Evolutionary conservation across 2,888 invertebrate genomes (phyloP), one percentile per base, ranked within the genome.

Genomic region (Caenorhabditis sp.): DNA sequence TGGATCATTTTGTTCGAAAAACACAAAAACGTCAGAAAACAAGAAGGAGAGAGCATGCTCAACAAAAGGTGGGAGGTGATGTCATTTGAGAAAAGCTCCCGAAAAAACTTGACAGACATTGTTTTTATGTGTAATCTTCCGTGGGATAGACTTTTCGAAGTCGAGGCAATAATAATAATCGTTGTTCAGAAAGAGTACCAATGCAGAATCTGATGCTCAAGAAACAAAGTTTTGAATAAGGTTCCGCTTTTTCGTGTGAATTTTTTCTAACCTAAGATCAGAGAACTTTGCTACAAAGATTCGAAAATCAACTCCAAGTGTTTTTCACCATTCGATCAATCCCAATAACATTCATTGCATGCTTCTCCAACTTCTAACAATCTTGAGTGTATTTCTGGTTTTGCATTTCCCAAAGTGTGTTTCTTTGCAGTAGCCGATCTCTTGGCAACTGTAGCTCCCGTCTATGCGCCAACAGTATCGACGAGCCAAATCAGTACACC

Each of bases 1-100:
- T 95, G 95, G 93, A 95, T 95, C 87, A 95, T 95, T 84, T 93
- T 95, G 82, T 94, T 95, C 90, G 95, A 95, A 91, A 95, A 95
- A 54, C 95, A 95, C 86, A 95, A 95, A 92, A 95, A 95, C 92
- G 94, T 95, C 54, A 93, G 95, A 38, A 90, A 91, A 66, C 90
- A 89, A 35, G 90, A 89, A 49, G 90, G 90, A 35, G 90, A 91
- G 51, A 88, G 87, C 58, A 91, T 90, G 88, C 86, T 91, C 8
- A 85, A 85, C 73, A 89, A 88, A 76, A 89, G 89, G 89, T 90
- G 26, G 1, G 49, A 7, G 24, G 35, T 56, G 16, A 44, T 56
- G 59, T 69, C 58, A 56, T 24, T 64, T 16, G 19, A 28, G 41
- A 31, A 19, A 2, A 31, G 31, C 19, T 10, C 31, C 2, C 16